phyloP scores from a whole-genome alignment of 2,797 vertebrate species.

The Takifugu rubripes region DNA sequence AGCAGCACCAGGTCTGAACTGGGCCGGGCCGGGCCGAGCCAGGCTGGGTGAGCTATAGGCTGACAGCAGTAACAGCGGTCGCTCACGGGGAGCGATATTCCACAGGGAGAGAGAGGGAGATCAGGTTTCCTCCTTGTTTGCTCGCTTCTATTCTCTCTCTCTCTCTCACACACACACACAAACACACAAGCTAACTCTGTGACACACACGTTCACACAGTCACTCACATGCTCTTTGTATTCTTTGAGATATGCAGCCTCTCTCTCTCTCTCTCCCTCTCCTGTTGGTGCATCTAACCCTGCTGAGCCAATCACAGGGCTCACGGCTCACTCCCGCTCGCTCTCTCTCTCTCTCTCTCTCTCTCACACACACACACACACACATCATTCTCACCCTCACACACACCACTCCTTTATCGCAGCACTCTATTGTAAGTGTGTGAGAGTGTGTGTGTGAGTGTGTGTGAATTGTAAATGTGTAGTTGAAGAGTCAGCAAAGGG shows the following conservation, averaged over 20 bases:
- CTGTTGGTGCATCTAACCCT: slow-evolving; percentile 60
- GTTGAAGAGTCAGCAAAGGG: slow-evolving; percentile 47
- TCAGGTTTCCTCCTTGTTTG: slow-evolving; percentile 53
- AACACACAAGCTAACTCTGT: slow-evolving; percentile 16
- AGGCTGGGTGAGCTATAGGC: slow-evolving; percentile 18
- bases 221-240: slow-evolving; percentile 52
- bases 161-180: slow-evolving; percentile 20
- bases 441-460: slow-evolving; percentile 13
- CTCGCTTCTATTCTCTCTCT: slow-evolving; percentile 5
- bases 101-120: slow-evolving; percentile 34
- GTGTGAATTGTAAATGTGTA: slow-evolving; percentile 18
- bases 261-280: slow-evolving; percentile 60
- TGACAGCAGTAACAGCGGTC: slow-evolving; percentile 16
- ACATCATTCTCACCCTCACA: slow-evolving; percentile 25
- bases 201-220: slow-evolving; percentile 8
- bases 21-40: slow-evolving; percentile 18
- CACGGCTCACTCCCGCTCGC: slow-evolving; percentile 21
- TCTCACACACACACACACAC: slow-evolving; percentile 16
- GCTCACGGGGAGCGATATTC: slow-evolving; percentile 34
- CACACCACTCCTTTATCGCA: slow-evolving; percentile 53
- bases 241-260: slow-evolving; percentile 55
- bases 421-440: slow-evolving; percentile 37
- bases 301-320: slow-evolving; percentile 63
- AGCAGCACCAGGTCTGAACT: slow-evolving; percentile 15
- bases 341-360: slow-evolving; percentile 18